Percentiles rank a stretch among this genome's conserved stretches.
Evolutionary conservation across 2,797 vertebrate genomes (phyloP).

Genomic region (Peromyscus attwateri): DNA sequence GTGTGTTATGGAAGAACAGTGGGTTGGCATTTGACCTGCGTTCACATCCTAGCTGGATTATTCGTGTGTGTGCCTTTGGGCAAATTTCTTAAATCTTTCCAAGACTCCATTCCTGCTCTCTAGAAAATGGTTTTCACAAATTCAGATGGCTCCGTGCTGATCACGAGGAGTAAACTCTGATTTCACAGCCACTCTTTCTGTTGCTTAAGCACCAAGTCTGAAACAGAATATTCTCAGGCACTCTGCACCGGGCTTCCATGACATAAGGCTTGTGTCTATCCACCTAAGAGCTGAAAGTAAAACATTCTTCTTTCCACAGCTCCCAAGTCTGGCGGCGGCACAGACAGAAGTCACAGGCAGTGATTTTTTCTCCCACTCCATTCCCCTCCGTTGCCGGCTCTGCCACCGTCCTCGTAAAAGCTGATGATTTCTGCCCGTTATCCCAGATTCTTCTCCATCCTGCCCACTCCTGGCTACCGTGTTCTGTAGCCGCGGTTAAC

Average conservation of each 20-base stretch:
- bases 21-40: neutral
- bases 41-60: neutral
- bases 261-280: neutral
- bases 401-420: neutral
- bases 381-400: neutral
- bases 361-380: neutral
- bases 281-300: neutral
- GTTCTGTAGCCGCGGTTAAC: neutral
- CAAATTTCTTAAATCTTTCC: neutral
- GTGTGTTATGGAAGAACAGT: neutral
- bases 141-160: neutral
- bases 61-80: neutral
- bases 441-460: neutral
- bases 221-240: neutral
- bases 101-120: neutral
- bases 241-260: neutral
- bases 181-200: neutral
- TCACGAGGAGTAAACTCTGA: neutral
- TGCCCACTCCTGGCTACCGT: neutral
- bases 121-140: slow-evolving; percentile 44
- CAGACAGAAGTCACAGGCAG: neutral
- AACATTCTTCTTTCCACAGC: neutral
- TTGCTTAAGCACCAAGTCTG: neutral
- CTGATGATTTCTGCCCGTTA: neutral
- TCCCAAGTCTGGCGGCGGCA: neutral